Evolutionary conservation across 2,113 vertebrate genomes (phyloP), one percentile per base, ranked within the genome.

Genomic region (Rhea americana): DNA sequence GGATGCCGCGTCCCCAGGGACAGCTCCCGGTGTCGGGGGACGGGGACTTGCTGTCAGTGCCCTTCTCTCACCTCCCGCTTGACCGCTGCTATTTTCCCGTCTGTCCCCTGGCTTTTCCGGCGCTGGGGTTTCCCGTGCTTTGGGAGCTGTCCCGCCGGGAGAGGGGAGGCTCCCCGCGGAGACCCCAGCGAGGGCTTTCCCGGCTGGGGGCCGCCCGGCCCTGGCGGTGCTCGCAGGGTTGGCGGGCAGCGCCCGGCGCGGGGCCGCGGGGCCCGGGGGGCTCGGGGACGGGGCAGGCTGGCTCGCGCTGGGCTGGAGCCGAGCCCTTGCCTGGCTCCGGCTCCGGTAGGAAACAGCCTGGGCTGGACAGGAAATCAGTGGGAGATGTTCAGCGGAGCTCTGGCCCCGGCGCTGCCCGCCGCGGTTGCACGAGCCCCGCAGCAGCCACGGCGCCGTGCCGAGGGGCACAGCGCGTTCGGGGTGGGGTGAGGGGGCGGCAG

Each of bases 51-150:
- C 77, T 84, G 62, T 95, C 81, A 90, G 35, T 53, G 74, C 51
- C 70, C 89, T 94, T 90, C 0, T 0, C 73, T 96, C 86, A 65
- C 41, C 55, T 58, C 47, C 65, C 2, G 0, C 65, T 92, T 16
- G 28, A 66, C 37, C 6, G 11, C 58, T 43, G 70, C 43, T 51
- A 9, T 56, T 90, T 95, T 90, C 63, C 77, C 87, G 80, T 89
- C 65, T 72, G 72, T 56, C 24, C n/a, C 16, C 17, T 2, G 14
- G 41, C 30, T 94, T 41, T 91, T 93, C 80, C 2, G 6, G 39
- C 50, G 56, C 18, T 81, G 81, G 43, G 78, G 55, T 93, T 95
- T 95, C 89, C 91, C 92, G 92, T 87, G 58, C 45, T 45, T 71
- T 0, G 1, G 65, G 63, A 95, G 61, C 59, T 3, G 6, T 76